phyloP scores from a whole-genome alignment of 2,888 invertebrate species.

The Melanargia galathea region DNA sequence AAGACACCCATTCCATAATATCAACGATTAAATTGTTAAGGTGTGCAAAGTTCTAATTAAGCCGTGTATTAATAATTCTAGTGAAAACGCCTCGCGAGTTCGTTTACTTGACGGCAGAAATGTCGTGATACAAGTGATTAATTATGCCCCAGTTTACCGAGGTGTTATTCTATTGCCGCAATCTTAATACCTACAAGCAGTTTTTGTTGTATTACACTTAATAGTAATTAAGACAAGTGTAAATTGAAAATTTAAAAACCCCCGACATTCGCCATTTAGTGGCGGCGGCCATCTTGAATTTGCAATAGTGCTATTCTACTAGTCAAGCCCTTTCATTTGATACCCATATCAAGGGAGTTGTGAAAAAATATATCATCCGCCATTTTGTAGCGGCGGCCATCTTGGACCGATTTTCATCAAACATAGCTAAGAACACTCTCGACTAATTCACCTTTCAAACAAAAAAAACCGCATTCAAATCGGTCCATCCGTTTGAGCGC shows the following conservation, averaged over 20 bases:
- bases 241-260: background rate
- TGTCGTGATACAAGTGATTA: slow-evolving; percentile 9
- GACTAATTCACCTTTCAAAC: too few relatives aligned
- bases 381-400: too few relatives aligned
- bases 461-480: too few relatives aligned
- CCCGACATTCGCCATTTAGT: too few relatives aligned
- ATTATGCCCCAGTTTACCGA: slow-evolving; percentile 6
- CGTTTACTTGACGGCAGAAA: slow-evolving; percentile 1
- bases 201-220: background rate
- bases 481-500: too few relatives aligned
- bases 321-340: too few relatives aligned
- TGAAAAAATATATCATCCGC: too few relatives aligned
- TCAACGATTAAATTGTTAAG: background rate
- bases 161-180: background rate
- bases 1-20: background rate
- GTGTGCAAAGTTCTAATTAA: background rate
- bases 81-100: background rate
- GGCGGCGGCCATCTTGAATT: too few relatives aligned
- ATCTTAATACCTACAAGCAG: background rate
- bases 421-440: too few relatives aligned
- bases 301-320: too few relatives aligned
- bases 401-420: too few relatives aligned
- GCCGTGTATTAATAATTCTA: background rate
- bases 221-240: background rate
- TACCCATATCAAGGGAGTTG: too few relatives aligned